phyloP scores from a whole-genome alignment of 2,888 invertebrate species.

The Spisula subtruncata region DNA sequence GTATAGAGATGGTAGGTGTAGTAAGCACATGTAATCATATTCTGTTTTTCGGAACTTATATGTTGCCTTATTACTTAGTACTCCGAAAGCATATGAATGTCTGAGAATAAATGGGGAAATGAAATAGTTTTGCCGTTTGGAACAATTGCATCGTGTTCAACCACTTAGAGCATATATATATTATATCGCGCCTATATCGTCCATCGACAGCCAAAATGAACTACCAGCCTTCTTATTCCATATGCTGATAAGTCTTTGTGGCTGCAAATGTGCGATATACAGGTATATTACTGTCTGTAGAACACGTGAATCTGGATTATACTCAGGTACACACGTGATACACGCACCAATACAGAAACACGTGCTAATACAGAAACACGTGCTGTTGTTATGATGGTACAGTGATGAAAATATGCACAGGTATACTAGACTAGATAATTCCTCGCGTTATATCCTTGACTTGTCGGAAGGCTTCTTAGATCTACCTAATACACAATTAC shows the following conservation, averaged over 20 bases:
- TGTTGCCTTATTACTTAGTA: neutral
- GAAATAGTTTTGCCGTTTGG: neutral
- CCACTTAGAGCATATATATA: neutral
- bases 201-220: too few species aligned
- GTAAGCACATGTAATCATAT: too few species aligned
- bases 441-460: neutral
- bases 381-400: neutral
- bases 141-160: neutral
- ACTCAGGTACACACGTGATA: too few species aligned
- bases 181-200: too few species aligned
- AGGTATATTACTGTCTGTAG: neutral
- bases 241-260: too few species aligned
- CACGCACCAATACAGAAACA: neutral
- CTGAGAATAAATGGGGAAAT: neutral
- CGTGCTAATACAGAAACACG: neutral
- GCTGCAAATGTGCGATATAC: too few species aligned
- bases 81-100: neutral
- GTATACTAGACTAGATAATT: neutral
- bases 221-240: too few species aligned
- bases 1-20: too few species aligned
- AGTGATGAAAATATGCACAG: neutral
- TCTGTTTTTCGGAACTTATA: too few species aligned
- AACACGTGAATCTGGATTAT: too few species aligned
- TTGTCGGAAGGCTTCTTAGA: neutral
- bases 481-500: neutral